These are phyloP conservation scores for mouse (Mus musculus) DNA, from an alignment of 2,113 vertebrate genomes.

Conservation along the genomic window DNA sequence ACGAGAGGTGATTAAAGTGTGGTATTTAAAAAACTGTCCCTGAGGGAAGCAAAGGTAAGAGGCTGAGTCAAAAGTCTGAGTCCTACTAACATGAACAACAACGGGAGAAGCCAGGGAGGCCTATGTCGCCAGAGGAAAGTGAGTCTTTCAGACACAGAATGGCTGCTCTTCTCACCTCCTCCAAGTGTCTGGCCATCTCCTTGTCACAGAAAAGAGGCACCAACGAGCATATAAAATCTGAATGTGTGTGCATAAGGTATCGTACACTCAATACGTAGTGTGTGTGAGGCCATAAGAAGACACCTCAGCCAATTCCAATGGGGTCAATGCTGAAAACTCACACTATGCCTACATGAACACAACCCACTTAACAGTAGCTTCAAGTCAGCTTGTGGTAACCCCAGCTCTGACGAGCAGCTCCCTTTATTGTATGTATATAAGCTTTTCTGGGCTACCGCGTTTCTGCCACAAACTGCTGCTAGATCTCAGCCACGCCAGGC, in stretches of 20 bases:
- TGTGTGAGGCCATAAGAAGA: not conserved
- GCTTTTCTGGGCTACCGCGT: not conserved
- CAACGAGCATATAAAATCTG: not conserved
- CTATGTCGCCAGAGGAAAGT: fast-evolving
- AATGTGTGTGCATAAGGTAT: not conserved
- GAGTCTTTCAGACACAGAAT: not conserved
- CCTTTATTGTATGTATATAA: not conserved
- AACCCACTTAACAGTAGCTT: not conserved
- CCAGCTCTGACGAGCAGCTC: not conserved
- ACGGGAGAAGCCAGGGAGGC: not conserved
- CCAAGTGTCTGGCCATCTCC: not conserved
- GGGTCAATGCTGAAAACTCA: not conserved
- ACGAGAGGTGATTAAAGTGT: not conserved
- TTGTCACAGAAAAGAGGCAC: not conserved
- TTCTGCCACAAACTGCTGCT: not conserved
- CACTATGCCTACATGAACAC: not conserved
- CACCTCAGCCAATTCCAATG: not conserved
- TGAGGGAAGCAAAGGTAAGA: not conserved
- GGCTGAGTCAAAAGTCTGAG: not conserved
- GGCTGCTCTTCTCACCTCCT: too few species aligned
- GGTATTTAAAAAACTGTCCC: not conserved
- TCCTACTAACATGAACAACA: not conserved
- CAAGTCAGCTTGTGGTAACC: not conserved
- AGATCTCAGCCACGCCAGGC: not conserved
- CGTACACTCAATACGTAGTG: not conserved